Evolutionary conservation across 2,888 invertebrate genomes (phyloP).

Genomic region (Dicyrtoma fusca): DNA sequence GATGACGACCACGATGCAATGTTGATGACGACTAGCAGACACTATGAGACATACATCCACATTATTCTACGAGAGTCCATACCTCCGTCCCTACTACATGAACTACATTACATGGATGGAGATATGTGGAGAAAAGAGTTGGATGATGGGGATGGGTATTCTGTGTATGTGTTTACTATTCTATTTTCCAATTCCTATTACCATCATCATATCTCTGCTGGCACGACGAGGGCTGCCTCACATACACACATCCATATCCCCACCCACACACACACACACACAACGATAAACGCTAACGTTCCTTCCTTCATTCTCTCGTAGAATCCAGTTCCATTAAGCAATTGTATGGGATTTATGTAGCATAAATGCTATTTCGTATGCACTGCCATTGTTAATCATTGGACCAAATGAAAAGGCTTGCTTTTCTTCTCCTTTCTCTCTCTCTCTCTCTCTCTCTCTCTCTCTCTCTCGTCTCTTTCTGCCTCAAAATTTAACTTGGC

Average conservation of each 20-base stretch:
- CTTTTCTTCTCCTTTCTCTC: conserved; percentile 26
- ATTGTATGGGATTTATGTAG: conserved; percentile 57
- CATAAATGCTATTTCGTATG: conserved; percentile 57
- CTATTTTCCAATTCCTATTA: conserved; percentile 32
- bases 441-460: conserved; percentile 14
- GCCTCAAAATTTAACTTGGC: conserved; percentile 34
- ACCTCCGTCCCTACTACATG: too few relatives aligned
- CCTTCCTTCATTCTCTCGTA: conserved; percentile 37
- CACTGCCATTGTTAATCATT: conserved; percentile 57
- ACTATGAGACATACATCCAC: not conserved
- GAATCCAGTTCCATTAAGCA: conserved; percentile 57
- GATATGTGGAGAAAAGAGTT: conserved; percentile 2
- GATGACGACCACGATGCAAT: too few relatives aligned
- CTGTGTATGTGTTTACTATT: too few relatives aligned
- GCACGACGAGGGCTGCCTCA: conserved; percentile 28
- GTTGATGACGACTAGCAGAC: conserved; percentile 1
- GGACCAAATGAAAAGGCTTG: conserved; percentile 55
- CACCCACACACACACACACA: conserved; percentile 39
- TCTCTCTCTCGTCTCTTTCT: conserved; percentile 22
- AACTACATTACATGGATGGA: too few relatives aligned
- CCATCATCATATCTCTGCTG: conserved; percentile 46
- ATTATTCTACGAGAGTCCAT: conserved; percentile 19
- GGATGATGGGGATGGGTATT: too few relatives aligned
- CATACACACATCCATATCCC: conserved; percentile 41
- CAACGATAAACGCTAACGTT: conserved; percentile 52